Conservation (phyloP, 2,113 vertebrate genomes). For the Hepsetus odoe region DNA sequence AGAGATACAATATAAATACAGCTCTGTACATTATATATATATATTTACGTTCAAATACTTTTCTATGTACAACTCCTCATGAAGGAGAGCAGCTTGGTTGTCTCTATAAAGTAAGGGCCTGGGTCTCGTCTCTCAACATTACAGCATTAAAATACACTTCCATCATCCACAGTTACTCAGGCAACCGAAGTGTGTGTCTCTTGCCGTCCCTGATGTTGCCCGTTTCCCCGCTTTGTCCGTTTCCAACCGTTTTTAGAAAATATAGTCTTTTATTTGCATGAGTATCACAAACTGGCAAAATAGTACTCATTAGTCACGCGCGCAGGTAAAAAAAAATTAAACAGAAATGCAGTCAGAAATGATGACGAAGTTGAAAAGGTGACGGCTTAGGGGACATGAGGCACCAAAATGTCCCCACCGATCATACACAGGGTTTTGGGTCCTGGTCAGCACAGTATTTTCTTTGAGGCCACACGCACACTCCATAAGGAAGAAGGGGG, state of each 20-base stretch:
- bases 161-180: slow-evolving; percentile 63
- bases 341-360: background rate
- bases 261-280: slow-evolving; percentile 50
- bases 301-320: slow-evolving; percentile 57
- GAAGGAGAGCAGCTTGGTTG: slow-evolving; percentile 91
- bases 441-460: background rate
- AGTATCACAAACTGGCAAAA: slow-evolving; percentile 62
- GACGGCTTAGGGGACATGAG: background rate
- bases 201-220: slow-evolving; percentile 46
- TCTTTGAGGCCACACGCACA: background rate
- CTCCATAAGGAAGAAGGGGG: background rate
- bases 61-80: slow-evolving; percentile 88
- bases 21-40: slow-evolving; percentile 92
- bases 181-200: slow-evolving; percentile 50
- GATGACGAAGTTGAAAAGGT: background rate
- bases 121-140: slow-evolving; percentile 75
- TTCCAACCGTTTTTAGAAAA: slow-evolving; percentile 46
- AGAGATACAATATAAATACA: slow-evolving; percentile 95
- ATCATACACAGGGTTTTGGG: background rate
- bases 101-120: slow-evolving; percentile 81
- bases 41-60: slow-evolving; percentile 82
- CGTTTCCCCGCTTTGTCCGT: slow-evolving; percentile 42
- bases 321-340: slow-evolving; percentile 45
- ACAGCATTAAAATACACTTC: slow-evolving; percentile 74
- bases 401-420: background rate